phyloP scores from a whole-genome alignment of 2,888 invertebrate genomes.

The Galerucella pusilla region DNA sequence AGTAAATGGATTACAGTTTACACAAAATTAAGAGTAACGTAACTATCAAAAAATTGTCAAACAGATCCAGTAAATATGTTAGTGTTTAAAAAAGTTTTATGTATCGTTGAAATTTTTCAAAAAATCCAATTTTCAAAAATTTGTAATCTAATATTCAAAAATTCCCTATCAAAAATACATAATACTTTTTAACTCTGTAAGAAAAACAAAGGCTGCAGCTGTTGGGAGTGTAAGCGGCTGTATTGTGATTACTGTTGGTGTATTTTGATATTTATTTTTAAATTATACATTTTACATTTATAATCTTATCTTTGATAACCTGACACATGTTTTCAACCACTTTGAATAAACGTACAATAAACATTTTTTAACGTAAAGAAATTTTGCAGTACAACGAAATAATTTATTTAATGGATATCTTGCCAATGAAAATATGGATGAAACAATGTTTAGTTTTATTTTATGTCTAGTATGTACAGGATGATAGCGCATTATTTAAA shows the following conservation, averaged over 20 bases:
- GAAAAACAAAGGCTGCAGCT: constrained; percentile 31
- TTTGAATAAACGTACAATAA: constrained; percentile 37
- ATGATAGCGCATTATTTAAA: background rate
- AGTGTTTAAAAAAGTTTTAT: constrained; percentile 1
- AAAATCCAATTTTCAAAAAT: background rate
- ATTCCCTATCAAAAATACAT: constrained; percentile 23
- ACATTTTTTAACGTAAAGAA: constrained; percentile 32
- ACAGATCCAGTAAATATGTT: background rate
- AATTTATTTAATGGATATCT: constrained; percentile 38
- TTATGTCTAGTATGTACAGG: background rate
- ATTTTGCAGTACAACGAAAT: constrained; percentile 47
- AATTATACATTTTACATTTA: constrained; percentile 21
- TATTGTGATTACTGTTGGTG: constrained; percentile 33
- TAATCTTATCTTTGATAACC: constrained; percentile 10
- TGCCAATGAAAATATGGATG: constrained; percentile 44
- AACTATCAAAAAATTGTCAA: background rate
- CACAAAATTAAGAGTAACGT: background rate
- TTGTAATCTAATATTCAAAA: constrained; percentile 2
- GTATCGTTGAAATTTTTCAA: background rate
- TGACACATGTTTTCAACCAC: constrained; percentile 38
- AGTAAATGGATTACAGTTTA: too few species aligned
- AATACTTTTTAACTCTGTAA: constrained; percentile 34
- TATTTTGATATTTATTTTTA: constrained; percentile 31
- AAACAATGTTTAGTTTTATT: constrained; percentile 33
- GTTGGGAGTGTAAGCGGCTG: constrained; percentile 17